phyloP scores from a whole-genome alignment of 2,888 invertebrate genomes.

The Glaucopsyche alexis region DNA sequence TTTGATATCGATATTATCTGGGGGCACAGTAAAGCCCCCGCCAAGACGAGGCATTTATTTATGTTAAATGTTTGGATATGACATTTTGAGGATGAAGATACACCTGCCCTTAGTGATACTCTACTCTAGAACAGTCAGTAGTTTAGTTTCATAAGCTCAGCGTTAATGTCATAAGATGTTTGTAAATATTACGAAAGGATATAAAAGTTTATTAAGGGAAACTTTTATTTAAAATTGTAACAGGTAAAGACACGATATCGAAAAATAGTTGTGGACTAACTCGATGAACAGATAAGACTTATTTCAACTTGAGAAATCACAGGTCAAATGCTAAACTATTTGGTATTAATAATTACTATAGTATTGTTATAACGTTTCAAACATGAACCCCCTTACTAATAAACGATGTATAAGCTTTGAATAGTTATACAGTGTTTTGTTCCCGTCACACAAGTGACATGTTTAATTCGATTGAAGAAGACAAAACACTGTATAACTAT shows the following conservation, averaged over 20 bases:
- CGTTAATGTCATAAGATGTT: constrained; percentile 6
- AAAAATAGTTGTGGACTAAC: neutral
- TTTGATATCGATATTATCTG: neutral
- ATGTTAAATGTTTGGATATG: neutral
- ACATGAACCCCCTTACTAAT: too few relatives aligned
- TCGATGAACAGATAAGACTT: neutral
- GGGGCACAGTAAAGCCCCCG: too few relatives aligned
- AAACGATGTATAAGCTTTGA: too few relatives aligned
- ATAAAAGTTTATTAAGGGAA: neutral
- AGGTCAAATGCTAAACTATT: neutral
- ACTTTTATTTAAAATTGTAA: neutral
- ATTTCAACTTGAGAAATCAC: neutral
- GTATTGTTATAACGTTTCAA: neutral
- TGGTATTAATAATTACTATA: neutral
- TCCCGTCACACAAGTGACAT: too few relatives aligned
- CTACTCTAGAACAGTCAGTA: neutral
- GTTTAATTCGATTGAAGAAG: too few relatives aligned
- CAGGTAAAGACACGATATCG: neutral
- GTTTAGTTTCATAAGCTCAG: neutral
- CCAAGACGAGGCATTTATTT: neutral
- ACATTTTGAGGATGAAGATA: neutral
- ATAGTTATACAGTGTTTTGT: too few relatives aligned
- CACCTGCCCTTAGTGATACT: neutral
- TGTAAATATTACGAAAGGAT: neutral
- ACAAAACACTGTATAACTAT: too few relatives aligned